Evolutionary conservation across 2,888 invertebrate species (phyloP).

Genomic region (Cheilosia pagana): DNA sequence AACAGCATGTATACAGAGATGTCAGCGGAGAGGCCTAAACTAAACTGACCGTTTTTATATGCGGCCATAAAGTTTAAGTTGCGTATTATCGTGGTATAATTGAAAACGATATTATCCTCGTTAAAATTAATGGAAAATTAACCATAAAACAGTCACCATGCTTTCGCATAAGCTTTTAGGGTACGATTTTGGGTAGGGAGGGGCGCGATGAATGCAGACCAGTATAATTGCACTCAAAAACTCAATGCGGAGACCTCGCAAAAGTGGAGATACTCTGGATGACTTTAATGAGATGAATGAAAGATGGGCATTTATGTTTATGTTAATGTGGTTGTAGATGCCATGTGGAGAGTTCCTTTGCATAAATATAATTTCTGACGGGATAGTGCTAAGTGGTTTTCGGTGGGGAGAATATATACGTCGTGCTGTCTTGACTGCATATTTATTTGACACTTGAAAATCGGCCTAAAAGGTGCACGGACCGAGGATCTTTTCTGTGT

Average conservation of each 20-base stretch:
- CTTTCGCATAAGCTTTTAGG: neutral
- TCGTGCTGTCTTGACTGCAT: slow-evolving; percentile 26
- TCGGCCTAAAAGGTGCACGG: slow-evolving; percentile 28
- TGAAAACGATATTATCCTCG: slow-evolving; percentile 65
- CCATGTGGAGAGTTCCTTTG: slow-evolving; percentile 14
- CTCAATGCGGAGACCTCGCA: slow-evolving; percentile 26
- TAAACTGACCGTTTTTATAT: slow-evolving; percentile 50
- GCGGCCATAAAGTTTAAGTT: slow-evolving; percentile 53
- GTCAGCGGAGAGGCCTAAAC: slow-evolving; percentile 3
- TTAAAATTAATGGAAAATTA: slow-evolving; percentile 73
- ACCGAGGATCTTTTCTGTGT: slow-evolving; percentile 2
- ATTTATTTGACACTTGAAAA: slow-evolving; percentile 49
- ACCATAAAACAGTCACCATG: slow-evolving; percentile 56
- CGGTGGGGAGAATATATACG: neutral
- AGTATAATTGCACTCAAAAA: slow-evolving; percentile 40
- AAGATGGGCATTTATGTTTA: slow-evolving; percentile 30
- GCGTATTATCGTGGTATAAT: slow-evolving; percentile 50
- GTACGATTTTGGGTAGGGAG: slow-evolving; percentile 2
- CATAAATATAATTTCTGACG: neutral
- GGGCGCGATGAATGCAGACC: neutral
- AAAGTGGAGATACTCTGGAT: slow-evolving; percentile 23
- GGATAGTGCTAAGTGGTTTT: slow-evolving; percentile 23
- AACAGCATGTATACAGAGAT: neutral
- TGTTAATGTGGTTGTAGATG: neutral
- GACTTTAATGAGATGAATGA: slow-evolving; percentile 66